Evolutionary conservation across 1,140 invertebrate genomes (phyloP).

Genomic region (Cataglyphis hispanica): DNA sequence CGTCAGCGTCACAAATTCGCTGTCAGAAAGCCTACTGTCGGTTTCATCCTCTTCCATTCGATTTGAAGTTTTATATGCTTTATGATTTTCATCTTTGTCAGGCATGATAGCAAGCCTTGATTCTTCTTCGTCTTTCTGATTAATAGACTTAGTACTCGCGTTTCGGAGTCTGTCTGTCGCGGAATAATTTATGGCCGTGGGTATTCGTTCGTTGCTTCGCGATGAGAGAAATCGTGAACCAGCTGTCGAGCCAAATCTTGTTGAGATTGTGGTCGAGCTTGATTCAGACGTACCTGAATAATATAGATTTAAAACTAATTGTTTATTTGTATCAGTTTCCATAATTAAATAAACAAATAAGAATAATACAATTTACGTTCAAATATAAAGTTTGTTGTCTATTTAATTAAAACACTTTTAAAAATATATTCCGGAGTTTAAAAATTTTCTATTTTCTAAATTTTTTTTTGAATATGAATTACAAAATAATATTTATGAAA

Average conservation of each 20-base stretch:
- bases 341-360: not conserved
- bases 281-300: constrained; percentile 74
- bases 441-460: not conserved
- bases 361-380: not conserved
- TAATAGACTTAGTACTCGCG: constrained; percentile 61
- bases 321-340: not conserved
- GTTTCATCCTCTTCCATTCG: constrained; percentile 46
- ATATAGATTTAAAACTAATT: not conserved
- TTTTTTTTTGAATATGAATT: not conserved
- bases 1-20: constrained; percentile 86
- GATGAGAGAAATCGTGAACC: constrained; percentile 67
- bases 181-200: constrained; percentile 66
- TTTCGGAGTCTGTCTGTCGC: constrained; percentile 71
- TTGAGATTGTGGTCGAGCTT: constrained; percentile 69
- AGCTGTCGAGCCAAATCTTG: constrained; percentile 66
- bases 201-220: constrained; percentile 68
- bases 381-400: not conserved
- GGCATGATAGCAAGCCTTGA: constrained; percentile 13
- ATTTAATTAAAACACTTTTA: not conserved
- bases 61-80: not conserved
- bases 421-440: not conserved
- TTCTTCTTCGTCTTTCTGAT: constrained; percentile 64
- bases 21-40: constrained; percentile 68
- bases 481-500: not conserved
- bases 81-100: constrained; percentile 36